phyloP scores from a whole-genome alignment of 2,797 vertebrate genomes.

The Anguilla megastoma region DNA sequence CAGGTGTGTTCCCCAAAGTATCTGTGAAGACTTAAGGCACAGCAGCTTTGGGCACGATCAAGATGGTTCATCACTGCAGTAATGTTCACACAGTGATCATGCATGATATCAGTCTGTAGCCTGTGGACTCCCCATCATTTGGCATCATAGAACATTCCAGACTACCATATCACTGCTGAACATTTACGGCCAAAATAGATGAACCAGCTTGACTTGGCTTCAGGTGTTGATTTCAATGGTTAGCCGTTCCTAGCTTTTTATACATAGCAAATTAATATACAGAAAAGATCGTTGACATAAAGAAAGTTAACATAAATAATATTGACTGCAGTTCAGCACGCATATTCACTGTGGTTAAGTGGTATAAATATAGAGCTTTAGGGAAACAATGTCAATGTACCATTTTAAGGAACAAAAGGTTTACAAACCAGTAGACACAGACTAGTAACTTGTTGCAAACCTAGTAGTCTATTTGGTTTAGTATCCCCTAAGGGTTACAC shows the following conservation, averaged over 20 bases:
- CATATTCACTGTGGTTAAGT: constrained; percentile 22
- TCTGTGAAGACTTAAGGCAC: background rate
- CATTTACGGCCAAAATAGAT: constrained; percentile 1
- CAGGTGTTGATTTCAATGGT: background rate
- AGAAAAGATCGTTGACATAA: background rate
- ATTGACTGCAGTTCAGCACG: background rate
- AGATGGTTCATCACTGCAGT: constrained; percentile 21
- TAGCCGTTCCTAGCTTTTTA: background rate
- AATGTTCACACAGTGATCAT: constrained; percentile 15
- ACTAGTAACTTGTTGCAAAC: background rate
- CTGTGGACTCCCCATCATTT: constrained; percentile 10
- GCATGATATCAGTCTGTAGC: constrained; percentile 22
- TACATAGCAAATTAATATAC: background rate
- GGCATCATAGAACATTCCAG: constrained; percentile 13
- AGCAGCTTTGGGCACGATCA: background rate
- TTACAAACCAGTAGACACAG: background rate
- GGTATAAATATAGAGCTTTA: background rate
- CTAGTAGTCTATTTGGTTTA: background rate
- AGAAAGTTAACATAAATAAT: background rate
- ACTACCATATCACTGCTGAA: constrained; percentile 11
- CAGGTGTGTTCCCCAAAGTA: background rate
- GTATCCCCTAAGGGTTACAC: background rate
- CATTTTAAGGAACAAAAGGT: background rate
- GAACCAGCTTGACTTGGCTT: constrained; percentile 15
- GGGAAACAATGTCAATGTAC: background rate